Base-by-base conservation (phyloP, 35 echinoderm and acorn worm species). In the Apostichopus californicus region DNA sequence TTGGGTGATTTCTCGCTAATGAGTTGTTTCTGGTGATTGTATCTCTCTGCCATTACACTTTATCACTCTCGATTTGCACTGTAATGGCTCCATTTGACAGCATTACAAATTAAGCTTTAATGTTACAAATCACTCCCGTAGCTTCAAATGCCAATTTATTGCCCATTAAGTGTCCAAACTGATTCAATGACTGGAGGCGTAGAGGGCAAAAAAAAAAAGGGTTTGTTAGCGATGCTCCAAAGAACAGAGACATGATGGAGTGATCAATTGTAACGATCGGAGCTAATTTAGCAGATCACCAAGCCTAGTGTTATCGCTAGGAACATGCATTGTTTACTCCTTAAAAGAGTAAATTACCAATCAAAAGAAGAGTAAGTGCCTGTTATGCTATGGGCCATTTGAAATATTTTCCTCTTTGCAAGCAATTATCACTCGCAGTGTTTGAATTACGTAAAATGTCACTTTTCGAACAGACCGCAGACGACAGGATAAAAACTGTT, bases 91-190 rank as follows among this genome's bases (percentile, higher is more conserved):
- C 15, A 75, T 75, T 22, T 75, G 71, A 75, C 71, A 75, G 71
- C 71, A 75, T 75, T 75, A 75, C 71, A 75, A 75, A 75, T 75
- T 75, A 75, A 75, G 71, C 71, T 75, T 75, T 75, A 75, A 75
- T 75, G 71, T 75, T 75, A 75, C 71, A 75, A 75, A 75, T 75
- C 71, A 75, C 71, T 75, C 71, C 71, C 71, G n/a, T 7, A 75
- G 71, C 71, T 75, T 75, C 71, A 75, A 75, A 75, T 14, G 71
- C 71, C 71, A 75, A 75, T 75, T 75, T 75, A 75, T 75, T 75
- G 71, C 71, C 71, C 71, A 75, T 75, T 75, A 75, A 18, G 71
- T 75, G 71, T 75, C 71, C 71, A 75, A 46, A 75, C 71, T 75
- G 71, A 20, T 75, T 75, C 71, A 75, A 75, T 75, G 71, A 75